phyloP scores from a whole-genome alignment of 2,113 vertebrate genomes.

The Dryoscopus gambensis region DNA sequence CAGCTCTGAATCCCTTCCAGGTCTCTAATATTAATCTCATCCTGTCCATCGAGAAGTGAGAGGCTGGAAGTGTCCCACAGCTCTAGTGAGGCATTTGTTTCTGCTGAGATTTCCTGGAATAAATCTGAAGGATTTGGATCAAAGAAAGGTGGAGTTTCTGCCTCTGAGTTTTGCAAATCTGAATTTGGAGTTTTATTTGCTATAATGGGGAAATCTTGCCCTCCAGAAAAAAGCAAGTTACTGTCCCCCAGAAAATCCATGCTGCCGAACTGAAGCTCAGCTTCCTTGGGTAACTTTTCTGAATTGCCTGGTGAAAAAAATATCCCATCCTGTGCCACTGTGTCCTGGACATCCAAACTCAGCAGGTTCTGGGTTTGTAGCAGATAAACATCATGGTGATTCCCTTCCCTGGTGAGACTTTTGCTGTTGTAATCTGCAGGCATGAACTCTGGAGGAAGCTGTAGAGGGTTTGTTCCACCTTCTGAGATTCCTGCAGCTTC shows the following conservation, averaged over 20 bases:
- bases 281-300: background rate
- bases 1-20: background rate
- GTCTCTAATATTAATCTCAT: background rate
- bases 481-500: background rate
- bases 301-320: background rate
- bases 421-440: background rate
- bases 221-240: background rate
- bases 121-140: background rate
- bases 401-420: background rate
- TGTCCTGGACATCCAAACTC: background rate
- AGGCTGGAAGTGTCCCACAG: background rate
- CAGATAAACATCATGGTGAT: background rate
- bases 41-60: background rate
- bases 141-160: background rate
- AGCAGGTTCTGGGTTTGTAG: background rate
- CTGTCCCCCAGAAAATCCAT: background rate
- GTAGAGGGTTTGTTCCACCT: background rate
- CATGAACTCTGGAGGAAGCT: background rate
- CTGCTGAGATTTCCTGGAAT: background rate
- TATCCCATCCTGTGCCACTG: background rate
- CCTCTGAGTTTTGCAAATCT: background rate
- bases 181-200: background rate
- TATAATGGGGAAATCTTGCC: background rate
- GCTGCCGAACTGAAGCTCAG: background rate
- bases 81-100: background rate